Conservation (phyloP, 2,113 vertebrate genomes). For the Prionailurus viverrinus region DNA sequence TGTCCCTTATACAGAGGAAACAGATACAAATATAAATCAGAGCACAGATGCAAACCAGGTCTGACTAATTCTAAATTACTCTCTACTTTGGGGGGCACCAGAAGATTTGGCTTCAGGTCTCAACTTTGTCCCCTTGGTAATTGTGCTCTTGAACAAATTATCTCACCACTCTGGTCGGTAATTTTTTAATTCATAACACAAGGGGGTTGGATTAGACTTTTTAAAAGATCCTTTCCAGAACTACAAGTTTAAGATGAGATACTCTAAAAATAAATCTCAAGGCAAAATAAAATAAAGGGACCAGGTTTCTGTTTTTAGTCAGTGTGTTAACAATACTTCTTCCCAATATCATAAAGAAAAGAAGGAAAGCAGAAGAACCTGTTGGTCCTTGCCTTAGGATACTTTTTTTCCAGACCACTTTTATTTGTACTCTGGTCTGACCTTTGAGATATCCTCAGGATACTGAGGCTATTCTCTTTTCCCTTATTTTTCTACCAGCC, state of each 20-base stretch:
- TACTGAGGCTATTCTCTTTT: background rate
- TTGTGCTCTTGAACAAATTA: background rate
- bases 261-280: background rate
- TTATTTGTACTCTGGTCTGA: background rate
- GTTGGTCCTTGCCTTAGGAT: background rate
- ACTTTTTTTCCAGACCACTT: background rate
- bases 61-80: slow-evolving; percentile 10
- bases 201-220: background rate
- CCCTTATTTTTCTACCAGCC: background rate
- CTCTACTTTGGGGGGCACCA: background rate
- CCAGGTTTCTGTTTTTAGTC: background rate
- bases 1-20: background rate
- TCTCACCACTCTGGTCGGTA: background rate
- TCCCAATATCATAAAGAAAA: slow-evolving; percentile 15
- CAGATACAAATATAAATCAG: background rate
- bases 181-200: slow-evolving; percentile 12
- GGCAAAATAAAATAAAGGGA: background rate
- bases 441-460: background rate
- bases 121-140: background rate
- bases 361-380: background rate
- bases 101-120: slow-evolving; percentile 2
- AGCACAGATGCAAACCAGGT: background rate
- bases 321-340: background rate
- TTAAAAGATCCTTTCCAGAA: slow-evolving; percentile 43
- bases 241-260: background rate